phyloP scores from a whole-genome alignment of 2,113 vertebrate genomes.

The Actenoides hombroni region DNA sequence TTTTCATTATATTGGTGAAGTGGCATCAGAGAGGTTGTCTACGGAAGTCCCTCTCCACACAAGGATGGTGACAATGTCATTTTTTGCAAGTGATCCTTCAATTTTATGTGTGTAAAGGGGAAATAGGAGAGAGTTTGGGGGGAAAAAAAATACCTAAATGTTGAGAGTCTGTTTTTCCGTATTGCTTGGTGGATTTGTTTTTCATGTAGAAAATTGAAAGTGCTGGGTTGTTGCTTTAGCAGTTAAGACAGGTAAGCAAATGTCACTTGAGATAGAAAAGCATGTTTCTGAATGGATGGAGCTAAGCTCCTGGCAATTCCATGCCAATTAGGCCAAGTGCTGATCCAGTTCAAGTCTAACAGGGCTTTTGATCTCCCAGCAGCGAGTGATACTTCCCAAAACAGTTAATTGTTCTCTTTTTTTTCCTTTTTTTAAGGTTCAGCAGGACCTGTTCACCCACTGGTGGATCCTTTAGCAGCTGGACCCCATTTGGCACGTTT shows the following conservation, averaged over 20 bases:
- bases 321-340: background rate
- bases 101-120: background rate
- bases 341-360: background rate
- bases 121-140: background rate
- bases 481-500: slow-evolving; percentile 95
- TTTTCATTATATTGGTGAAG: background rate
- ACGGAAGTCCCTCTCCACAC: background rate
- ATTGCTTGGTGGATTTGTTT: background rate
- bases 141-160: background rate
- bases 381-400: background rate
- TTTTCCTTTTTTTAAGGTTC: slow-evolving; percentile 77
- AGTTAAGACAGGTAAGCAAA: background rate
- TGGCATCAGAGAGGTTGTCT: background rate
- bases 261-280: background rate
- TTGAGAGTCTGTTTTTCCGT: background rate
- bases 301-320: background rate
- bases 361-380: background rate
- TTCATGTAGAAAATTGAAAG: background rate
- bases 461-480: slow-evolving; percentile 87
- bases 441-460: slow-evolving; percentile 88
- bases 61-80: background rate
- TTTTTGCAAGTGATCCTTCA: background rate
- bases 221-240: background rate
- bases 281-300: background rate
- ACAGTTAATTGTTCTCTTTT: background rate